Evolutionary conservation across 2,113 vertebrate genomes (phyloP), one percentile per base, ranked within the genome.

Genomic region (Strix uralensis): DNA sequence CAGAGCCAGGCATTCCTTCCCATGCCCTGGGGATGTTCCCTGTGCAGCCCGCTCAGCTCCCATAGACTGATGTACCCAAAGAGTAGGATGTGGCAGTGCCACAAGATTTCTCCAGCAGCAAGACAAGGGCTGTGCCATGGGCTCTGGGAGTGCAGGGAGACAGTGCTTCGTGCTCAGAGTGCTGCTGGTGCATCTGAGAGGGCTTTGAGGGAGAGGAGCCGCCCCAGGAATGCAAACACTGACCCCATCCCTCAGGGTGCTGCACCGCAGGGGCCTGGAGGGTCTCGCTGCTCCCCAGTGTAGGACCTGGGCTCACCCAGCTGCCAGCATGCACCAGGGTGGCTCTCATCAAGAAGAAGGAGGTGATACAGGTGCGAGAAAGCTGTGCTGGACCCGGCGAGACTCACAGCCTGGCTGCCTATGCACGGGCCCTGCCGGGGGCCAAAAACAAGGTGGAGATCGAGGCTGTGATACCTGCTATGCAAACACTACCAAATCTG

Each of bases 161-260:
- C 59, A 20, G 51, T 13, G 42, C 20, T 84, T 78, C 0, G 0
- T 58, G 51, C 75, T 88, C 66, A 46, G 32, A 29, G 36, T 47
- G 58, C 54, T 59, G 61, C 49, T 65, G 58, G 13, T 57, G 77
- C 22, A n/a, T 23, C 55, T 38, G 59, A 58, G 46, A 27, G 27
- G 51, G 38, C 58, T 93, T 62, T 0, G 1, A 84, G 46, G 51
- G 27, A 74, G 51, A 62, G 38, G 27, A 91, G 34, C 54, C 73
- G 66, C 14, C 15, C 32, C 32, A 47, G 54, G 34, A 54, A 38
- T 2, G 3, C 0, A 0, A 58, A 52, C 1, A 1, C 46, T 2
- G 2, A 27, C n/a, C 18, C 42, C 46, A 32, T n/a, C 0, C 4
- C 4, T 1, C 49, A 29, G 84, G 23, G 29, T 15, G 27, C 87